Evolutionary conservation across 2,113 vertebrate species (phyloP).

Genomic region (Cygnus atratus): DNA sequence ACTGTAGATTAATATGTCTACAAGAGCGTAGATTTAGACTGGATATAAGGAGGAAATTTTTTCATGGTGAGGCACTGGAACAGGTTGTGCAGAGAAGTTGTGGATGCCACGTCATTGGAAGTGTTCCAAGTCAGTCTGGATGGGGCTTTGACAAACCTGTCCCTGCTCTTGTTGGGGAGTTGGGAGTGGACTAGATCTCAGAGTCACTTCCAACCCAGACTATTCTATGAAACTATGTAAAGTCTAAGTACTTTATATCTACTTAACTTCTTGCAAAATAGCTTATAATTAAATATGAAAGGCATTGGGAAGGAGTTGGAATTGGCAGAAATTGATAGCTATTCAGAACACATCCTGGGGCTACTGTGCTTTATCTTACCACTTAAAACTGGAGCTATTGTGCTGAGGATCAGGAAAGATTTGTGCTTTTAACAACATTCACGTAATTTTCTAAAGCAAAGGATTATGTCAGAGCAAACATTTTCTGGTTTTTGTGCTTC

Average conservation of each 20-base stretch:
- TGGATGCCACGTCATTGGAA: neutral
- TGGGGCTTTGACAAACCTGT: neutral
- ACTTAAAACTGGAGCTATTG: neutral
- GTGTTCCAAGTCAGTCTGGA: neutral
- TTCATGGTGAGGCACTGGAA: too few relatives aligned
- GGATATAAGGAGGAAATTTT: too few relatives aligned
- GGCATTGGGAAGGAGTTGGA: neutral
- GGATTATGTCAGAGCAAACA: neutral
- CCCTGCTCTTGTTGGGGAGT: neutral
- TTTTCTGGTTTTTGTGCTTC: neutral
- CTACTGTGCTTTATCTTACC: neutral
- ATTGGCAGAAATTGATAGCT: neutral
- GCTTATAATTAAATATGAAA: neutral
- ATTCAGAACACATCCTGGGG: neutral
- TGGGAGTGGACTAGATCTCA: neutral
- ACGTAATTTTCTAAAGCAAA: neutral
- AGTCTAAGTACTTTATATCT: neutral
- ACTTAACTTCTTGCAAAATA: neutral
- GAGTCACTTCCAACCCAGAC: neutral
- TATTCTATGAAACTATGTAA: neutral
- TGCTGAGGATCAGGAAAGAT: neutral
- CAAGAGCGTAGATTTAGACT: too few relatives aligned
- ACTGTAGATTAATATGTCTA: neutral
- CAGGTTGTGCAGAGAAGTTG: too few relatives aligned
- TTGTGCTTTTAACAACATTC: neutral